Conservation (phyloP, 2,797 vertebrate species). For the Eulemur coronatus region DNA sequence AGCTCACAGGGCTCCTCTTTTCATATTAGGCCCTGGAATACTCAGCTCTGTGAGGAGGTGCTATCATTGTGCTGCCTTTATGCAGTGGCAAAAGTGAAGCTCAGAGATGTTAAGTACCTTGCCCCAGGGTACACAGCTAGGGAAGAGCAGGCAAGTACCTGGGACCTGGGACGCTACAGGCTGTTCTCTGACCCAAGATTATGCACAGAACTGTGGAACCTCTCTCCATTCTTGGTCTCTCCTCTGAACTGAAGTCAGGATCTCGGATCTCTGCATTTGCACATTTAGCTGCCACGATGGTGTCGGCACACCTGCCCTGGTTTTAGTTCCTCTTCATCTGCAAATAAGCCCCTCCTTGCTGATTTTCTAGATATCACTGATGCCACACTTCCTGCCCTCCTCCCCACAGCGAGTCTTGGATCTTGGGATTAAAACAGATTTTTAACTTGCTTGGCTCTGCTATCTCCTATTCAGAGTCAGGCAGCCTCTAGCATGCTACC, state of each 20-base stretch:
- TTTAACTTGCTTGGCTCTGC: background rate
- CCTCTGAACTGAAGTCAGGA: background rate
- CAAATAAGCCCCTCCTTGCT: background rate
- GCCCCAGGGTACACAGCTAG: background rate
- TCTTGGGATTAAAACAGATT: background rate
- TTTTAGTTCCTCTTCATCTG: background rate
- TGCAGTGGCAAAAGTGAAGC: background rate
- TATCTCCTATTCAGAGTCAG: background rate
- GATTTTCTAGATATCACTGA: background rate
- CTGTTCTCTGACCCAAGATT: background rate
- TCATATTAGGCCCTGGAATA: background rate
- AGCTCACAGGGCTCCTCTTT: too few species aligned
- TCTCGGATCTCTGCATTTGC: background rate
- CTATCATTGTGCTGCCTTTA: background rate
- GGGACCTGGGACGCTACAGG: background rate
- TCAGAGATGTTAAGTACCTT: background rate
- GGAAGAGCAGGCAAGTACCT: background rate
- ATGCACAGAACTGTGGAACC: background rate
- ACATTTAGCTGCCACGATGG: background rate
- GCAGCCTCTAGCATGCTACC: background rate
- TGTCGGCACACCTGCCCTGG: accelerated
- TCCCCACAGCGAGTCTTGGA: background rate
- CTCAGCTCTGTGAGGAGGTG: background rate
- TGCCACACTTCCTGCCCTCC: background rate
- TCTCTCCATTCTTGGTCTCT: background rate